Evolutionary conservation across 1,140 invertebrate genomes (phyloP).

Genomic region (Andricus grossulariae): DNA sequence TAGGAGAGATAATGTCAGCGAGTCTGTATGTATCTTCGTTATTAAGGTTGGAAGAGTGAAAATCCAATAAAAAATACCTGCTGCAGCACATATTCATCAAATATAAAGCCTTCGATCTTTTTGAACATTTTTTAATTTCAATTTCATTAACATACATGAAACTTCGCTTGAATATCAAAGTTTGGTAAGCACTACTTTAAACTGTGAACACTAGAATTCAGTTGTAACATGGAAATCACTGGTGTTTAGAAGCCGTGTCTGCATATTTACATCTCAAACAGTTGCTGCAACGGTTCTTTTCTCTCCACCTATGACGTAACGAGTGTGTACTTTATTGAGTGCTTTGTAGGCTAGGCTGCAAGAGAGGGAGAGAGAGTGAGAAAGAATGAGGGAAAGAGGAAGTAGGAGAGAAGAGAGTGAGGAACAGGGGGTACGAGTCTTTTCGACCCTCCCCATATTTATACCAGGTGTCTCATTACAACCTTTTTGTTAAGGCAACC

Average conservation of each 20-base stretch:
- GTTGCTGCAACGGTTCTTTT: conserved; percentile 29
- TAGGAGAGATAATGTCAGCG: no score
- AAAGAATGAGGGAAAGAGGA: conserved; percentile 26
- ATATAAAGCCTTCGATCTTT: no score
- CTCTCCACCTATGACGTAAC: conserved; percentile 25
- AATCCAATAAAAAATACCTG: no score
- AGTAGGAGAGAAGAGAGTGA: not conserved
- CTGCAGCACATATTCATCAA: no score
- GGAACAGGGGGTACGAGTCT: conserved; percentile 24
- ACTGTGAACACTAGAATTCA: conserved; percentile 16
- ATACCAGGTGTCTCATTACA: conserved; percentile 27
- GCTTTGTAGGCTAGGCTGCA: conserved; percentile 29
- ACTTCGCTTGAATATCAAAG: not conserved
- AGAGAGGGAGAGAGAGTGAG: conserved; percentile 22
- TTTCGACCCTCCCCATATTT: conserved; percentile 34
- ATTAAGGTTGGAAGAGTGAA: no score
- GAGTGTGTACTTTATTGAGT: conserved; percentile 27
- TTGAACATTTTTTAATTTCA: not conserved
- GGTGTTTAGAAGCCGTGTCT: conserved; percentile 25
- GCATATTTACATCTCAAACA: conserved; percentile 31
- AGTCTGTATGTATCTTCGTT: no score
- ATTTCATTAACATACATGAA: not conserved
- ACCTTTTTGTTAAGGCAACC: conserved; percentile 14
- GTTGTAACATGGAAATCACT: conserved; percentile 7
- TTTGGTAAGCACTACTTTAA: conserved; percentile 5